Conservation (phyloP, 2,113 vertebrate genomes). For the Labeo rohita region DNA sequence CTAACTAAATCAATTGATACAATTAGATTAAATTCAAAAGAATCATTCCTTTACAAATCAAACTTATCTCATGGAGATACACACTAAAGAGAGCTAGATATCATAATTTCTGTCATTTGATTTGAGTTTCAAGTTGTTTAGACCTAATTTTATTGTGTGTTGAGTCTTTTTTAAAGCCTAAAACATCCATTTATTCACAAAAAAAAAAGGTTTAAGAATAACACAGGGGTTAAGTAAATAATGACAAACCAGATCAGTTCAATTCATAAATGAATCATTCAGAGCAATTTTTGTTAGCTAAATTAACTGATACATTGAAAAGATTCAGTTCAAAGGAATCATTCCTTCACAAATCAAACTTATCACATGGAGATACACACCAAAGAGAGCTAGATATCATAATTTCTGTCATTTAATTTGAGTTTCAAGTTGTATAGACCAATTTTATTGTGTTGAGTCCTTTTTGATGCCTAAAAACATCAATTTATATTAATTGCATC, state of each 20-base stretch:
- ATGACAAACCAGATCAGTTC: neutral
- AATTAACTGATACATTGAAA: neutral
- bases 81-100: too few relatives aligned
- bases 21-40: neutral
- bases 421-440: too few relatives aligned
- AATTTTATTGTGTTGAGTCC: too few relatives aligned
- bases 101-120: too few relatives aligned
- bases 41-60: neutral
- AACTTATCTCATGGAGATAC: too few relatives aligned
- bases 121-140: too few relatives aligned
- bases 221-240: neutral
- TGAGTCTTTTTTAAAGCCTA: too few relatives aligned
- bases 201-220: neutral
- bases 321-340: neutral
- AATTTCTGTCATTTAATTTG: neutral
- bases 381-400: neutral
- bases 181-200: too few relatives aligned
- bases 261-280: too few relatives aligned
- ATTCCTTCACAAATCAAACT: neutral
- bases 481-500: too few relatives aligned
- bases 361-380: neutral
- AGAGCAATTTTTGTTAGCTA: neutral
- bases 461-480: too few relatives aligned
- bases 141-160: too few relatives aligned
- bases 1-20: neutral